Base-by-base conservation (phyloP, 1,140 invertebrate species). In the Caenorhabditis tropicalis region DNA sequence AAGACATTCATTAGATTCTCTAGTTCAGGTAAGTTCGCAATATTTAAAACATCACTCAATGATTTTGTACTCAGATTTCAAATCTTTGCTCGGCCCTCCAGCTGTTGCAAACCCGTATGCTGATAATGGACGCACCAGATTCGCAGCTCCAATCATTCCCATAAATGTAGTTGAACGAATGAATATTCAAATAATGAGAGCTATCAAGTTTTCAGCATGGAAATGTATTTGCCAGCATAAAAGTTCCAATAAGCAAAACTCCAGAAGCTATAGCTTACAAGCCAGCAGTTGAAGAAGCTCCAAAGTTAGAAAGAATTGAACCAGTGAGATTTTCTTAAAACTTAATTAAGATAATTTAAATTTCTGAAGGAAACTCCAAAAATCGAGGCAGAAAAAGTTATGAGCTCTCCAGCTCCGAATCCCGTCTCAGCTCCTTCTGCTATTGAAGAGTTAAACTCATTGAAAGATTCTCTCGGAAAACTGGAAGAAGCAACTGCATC, bases 371-470 rank as follows among this genome's bases (percentile, higher is more conserved):
- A 74, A 74, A 31, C 12, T 74, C n/a, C 36, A 21, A 74, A 74
- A 46, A 24, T 74, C 21, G 65, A 74, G 24, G n/a, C n/a, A 1
- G 65, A 43, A 46, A 39, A 74, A 12, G 65, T 27, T 0, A 9
- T 31, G 36, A 46, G 36, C 21, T 46, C 58, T 6, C 58, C 65
- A 0, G 3, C 65, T 36, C 33, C 65, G 24, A 10, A 1, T 24
- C 36, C 65, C 24, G 36, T 36, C 12, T n/a, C 65, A 10, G 16
- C 58, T 24, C n/a, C 53, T 15, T 70, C 82, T 19, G 82, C 82
- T 15, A 43, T 82, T 39, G 82, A 82, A 15, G 82, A 82, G 46
- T 16, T 82, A 12, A 70, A 43, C n/a, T 46, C 46, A 31, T 19
- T 82, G 4, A 56, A 56, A 43, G 82, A 82, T 24, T 70, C 56